Base-by-base conservation (phyloP, 2,888 invertebrate species). In the Leptopilina syphax region DNA sequence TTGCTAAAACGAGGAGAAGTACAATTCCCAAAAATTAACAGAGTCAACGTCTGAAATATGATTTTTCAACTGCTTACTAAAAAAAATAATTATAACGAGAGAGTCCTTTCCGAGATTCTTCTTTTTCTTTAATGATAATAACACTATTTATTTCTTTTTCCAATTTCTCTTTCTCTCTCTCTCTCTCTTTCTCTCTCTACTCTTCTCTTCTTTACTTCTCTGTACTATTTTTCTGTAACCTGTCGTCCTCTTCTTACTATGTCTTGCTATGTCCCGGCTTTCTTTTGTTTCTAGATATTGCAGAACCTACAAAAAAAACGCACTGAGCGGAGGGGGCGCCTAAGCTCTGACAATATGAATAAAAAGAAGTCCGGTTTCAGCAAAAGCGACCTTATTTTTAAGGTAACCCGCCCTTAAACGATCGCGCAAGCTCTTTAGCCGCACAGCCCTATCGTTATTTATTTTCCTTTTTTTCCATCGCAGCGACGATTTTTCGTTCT, bases 261-360 rank as follows among this genome's bases (percentile, higher is more conserved):
- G 95, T 95, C 95, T 95, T 95, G 95, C 95, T 96, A 92, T 91
- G 92, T 91, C 92, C 92, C 92, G 91, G 90, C 92, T 96, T 95
- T 95, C 95, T 95, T 95, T 96, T 95, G 94, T 96, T 97, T 97
- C 96, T 97, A 97, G 97, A 97, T 97, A 96, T 97, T 97, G 96
- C 97, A 97, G 97, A 97, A 97, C 96, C 97, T 97, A 95, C 97
- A 97, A 97, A 97, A 97, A 97, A 98, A 97, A 96, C 97, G 97
- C 96, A 97, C 97, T 95, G 97, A 97, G 96, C 96, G 97, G 95
- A 96, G 97, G 95, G 97, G 97, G 95, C 96, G 97, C 94, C 97
- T 97, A 96, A 96, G 96, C 96, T 97, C 97, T 95, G 97, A 97
- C 94, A 94, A 95, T 94, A 93, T 94, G 93, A 93, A 94, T 95